A percentile compares a stretch with the other conserved stretches of the same genome.
These are phyloP conservation scores for Odontomyia ornata DNA, from an alignment of 2,888 invertebrate species.

Conservation along the genomic window DNA sequence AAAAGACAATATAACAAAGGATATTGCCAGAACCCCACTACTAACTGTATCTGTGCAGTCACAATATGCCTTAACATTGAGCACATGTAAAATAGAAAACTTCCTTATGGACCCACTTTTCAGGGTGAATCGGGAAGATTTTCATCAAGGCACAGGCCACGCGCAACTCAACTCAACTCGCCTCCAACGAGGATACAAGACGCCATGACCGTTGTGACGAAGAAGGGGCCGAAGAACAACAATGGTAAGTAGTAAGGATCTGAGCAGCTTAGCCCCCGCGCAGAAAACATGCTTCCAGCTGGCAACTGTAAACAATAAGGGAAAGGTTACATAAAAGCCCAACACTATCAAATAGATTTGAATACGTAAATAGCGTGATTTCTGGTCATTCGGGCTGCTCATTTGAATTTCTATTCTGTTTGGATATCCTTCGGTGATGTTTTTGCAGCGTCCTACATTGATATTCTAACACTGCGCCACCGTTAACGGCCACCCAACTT, in stretches of 20 bases:
- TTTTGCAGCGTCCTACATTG: background rate
- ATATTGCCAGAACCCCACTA: background rate
- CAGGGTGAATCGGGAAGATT: background rate
- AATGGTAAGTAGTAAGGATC: background rate
- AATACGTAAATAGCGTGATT: slow-evolving; percentile 47
- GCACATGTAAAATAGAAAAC: background rate
- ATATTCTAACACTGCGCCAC: slow-evolving; percentile 1
- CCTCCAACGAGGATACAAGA: too few relatives aligned
- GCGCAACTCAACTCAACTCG: too few relatives aligned
- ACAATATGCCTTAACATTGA: background rate
- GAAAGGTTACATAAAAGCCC: slow-evolving; percentile 30
- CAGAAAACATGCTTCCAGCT: background rate
- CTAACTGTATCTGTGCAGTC: background rate
- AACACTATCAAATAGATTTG: slow-evolving; percentile 40
- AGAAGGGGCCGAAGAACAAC: background rate
- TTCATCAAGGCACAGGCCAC: background rate
- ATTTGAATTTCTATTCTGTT: slow-evolving; percentile 46
- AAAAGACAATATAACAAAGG: background rate
- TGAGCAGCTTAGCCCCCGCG: background rate
- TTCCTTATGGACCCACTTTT: background rate
- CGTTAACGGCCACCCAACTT: background rate
- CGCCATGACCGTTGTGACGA: background rate
- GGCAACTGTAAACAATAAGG: slow-evolving; percentile 13
- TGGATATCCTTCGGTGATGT: slow-evolving; percentile 9
- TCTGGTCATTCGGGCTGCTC: slow-evolving; percentile 43